phyloP scores from a whole-genome alignment of 2,113 vertebrate species.

The Silurus glanis region DNA sequence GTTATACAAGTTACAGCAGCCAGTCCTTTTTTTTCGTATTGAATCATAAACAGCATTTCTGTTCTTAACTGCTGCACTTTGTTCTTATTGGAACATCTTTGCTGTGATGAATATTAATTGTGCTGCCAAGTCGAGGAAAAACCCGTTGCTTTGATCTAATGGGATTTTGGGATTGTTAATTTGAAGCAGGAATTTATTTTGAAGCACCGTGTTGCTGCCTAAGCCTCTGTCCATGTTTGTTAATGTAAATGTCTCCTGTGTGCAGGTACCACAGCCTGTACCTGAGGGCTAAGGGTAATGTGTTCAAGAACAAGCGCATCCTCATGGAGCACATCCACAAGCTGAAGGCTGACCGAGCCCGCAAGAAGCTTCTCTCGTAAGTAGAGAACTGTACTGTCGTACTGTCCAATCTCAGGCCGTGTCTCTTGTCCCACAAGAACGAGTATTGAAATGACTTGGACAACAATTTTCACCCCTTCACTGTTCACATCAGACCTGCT shows the following conservation, averaged over 20 bases:
- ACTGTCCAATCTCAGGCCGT: not conserved
- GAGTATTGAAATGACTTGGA: not conserved
- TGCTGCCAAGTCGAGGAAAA: not conserved
- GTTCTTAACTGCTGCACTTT: not conserved
- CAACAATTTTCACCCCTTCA: not conserved
- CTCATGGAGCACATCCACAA: constrained; percentile 99
- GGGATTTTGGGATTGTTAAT: not conserved
- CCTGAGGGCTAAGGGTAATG: constrained; percentile 95
- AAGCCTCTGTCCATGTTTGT: not conserved
- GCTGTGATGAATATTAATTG: not conserved
- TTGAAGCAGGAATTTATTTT: not conserved
- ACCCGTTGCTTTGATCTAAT: not conserved
- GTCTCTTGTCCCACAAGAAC: not conserved
- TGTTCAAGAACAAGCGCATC: constrained; percentile 98
- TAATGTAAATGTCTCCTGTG: not conserved
- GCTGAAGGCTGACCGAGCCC: constrained; percentile 96
- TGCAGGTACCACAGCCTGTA: constrained; percentile 96
- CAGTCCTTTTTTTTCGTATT: not conserved
- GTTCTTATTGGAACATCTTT: not conserved
- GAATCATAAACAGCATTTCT: not conserved
- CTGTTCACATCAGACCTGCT: no score
- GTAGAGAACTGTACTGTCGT: no score
- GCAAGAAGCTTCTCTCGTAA: constrained; percentile 98
- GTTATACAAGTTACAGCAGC: not conserved
- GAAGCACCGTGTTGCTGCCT: not conserved